Evolutionary conservation across 2,797 vertebrate genomes (phyloP).

Genomic region (Oryzias dopingdopingensis): DNA sequence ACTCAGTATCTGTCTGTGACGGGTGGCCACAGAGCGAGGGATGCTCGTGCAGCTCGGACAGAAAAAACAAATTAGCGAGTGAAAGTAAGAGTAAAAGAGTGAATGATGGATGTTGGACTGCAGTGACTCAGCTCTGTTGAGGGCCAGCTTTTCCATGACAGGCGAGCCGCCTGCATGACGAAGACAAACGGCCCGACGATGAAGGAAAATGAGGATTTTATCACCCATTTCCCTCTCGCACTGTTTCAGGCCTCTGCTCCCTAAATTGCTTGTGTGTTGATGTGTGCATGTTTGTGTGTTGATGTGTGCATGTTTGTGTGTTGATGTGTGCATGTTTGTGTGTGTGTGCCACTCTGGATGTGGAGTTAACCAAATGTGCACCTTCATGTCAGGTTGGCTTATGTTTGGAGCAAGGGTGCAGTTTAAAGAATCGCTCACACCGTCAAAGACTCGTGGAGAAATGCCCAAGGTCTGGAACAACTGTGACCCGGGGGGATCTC

Average conservation of each 20-base stretch:
- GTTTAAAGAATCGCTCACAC: constrained; percentile 72
- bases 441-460: constrained; percentile 60
- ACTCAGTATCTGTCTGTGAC: constrained; percentile 9
- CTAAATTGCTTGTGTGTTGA: constrained; percentile 37
- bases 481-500: constrained; percentile 48
- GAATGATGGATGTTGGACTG: constrained; percentile 68
- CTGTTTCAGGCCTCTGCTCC: constrained; percentile 46
- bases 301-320: constrained; percentile 11
- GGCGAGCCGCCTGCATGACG: constrained; percentile 53
- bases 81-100: constrained; percentile 64
- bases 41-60: constrained; percentile 14
- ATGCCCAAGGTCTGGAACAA: constrained; percentile 57
- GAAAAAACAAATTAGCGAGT: constrained; percentile 29
- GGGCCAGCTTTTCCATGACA: constrained; percentile 59
- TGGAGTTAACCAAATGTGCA: constrained; percentile 70
- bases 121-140: constrained; percentile 66
- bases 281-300: constrained; percentile 4
- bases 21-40: constrained; percentile 15
- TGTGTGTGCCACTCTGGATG: constrained; percentile 30
- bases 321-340: constrained; percentile 2
- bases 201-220: constrained; percentile 78
- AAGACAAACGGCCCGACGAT: constrained; percentile 72
- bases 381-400: constrained; percentile 59
- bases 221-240: constrained; percentile 73
- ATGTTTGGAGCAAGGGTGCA: constrained; percentile 55